A percentile compares a stretch with the other conserved stretches of the same genome.
phyloP scores from a whole-genome alignment of 64 coral and sea anemone genomes.

The Porites australiensis region DNA sequence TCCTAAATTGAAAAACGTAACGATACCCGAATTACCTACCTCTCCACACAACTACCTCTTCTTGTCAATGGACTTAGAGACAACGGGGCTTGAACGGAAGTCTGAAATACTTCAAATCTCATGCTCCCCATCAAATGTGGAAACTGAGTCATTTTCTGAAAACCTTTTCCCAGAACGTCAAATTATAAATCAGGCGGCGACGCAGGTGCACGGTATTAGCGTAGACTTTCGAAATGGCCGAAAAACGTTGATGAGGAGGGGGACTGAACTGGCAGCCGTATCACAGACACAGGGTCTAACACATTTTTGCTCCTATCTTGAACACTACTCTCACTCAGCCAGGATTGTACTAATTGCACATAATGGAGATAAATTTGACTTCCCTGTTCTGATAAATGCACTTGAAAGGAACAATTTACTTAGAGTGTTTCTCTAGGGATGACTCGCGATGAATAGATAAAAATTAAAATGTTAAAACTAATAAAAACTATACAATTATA shows the following conservation, averaged over 20 bases:
- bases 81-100: conserved; percentile 21
- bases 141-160: too few species aligned
- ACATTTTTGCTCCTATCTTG: neutral
- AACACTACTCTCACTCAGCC: neutral
- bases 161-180: too few species aligned
- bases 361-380: conserved; percentile 44
- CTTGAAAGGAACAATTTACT: conserved; percentile 8
- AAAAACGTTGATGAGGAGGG: neutral
- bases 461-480: too few species aligned
- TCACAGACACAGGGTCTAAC: neutral
- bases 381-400: conserved; percentile 1
- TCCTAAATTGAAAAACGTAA: neutral
- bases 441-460: too few species aligned
- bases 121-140: neutral
- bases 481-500: too few species aligned
- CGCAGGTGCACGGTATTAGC: neutral
- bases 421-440: neutral
- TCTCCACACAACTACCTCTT: neutral
- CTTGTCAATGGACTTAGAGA: conserved; percentile 24
- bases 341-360: conserved; percentile 23
- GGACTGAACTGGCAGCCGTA: neutral
- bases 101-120: conserved; percentile 28
- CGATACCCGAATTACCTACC: neutral
- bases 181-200: neutral
- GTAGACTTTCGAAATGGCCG: neutral